These are phyloP conservation scores for Centrocercus urophasianus DNA, from an alignment of 2,113 vertebrate species.

Conservation along the genomic window DNA sequence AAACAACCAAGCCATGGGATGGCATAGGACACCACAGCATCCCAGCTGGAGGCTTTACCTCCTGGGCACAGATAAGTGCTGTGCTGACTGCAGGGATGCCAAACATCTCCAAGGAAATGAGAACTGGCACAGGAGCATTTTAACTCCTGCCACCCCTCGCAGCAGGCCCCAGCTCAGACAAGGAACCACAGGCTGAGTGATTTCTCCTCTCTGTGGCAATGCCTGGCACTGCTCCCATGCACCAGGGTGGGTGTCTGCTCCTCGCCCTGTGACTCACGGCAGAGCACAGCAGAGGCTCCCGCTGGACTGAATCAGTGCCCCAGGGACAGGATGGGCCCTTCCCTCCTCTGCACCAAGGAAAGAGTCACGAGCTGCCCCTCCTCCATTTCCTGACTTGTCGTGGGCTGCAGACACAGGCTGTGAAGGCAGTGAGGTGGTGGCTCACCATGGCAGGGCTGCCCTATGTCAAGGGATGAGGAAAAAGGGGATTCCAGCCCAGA, in stretches of 20 bases:
- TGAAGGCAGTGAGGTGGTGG: not conserved
- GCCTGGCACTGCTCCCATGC: not conserved
- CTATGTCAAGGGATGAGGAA: rapidly evolving
- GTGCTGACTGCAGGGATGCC: not conserved
- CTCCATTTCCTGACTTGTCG: not conserved
- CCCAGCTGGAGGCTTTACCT: rapidly evolving
- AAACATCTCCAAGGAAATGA: not conserved
- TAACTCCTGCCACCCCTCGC: not conserved
- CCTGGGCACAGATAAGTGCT: not conserved
- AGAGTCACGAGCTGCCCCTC: not conserved
- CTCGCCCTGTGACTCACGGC: not conserved
- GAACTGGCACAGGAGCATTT: not conserved
- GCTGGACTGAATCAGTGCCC: conserved; percentile 11
- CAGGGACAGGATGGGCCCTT: not conserved
- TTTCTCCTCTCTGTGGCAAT: not conserved
- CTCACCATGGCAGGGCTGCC: not conserved
- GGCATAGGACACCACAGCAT: not conserved
- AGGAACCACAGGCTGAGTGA: rapidly evolving
- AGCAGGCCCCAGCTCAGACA: not conserved
- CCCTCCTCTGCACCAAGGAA: not conserved
- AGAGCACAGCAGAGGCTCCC: rapidly evolving
- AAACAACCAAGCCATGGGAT: rapidly evolving
- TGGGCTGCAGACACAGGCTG: not conserved
- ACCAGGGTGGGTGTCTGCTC: not conserved
- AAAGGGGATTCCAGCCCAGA: rapidly evolving